These are phyloP conservation scores for Muscina levida DNA, from an alignment of 2,888 invertebrate species.

Conservation along the genomic window DNA sequence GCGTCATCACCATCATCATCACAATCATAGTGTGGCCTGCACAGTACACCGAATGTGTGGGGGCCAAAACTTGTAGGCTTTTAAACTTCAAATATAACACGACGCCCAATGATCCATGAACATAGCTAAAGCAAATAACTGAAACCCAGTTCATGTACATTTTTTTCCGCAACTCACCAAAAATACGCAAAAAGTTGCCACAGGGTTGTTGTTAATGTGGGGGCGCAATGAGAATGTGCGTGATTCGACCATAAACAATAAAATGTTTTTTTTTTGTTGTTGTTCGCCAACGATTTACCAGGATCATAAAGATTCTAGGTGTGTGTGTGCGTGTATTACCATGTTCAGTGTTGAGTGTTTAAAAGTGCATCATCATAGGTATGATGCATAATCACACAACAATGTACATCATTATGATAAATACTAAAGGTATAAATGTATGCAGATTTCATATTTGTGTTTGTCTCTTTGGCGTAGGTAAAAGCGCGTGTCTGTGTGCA, in stretches of 20 bases:
- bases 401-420: conserved; percentile 59
- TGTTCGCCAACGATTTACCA: neutral
- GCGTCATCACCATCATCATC: conserved; percentile 17
- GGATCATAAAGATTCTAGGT: neutral
- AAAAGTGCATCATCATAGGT: conserved; percentile 28
- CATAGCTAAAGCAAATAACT: conserved; percentile 27
- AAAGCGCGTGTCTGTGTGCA: conserved; percentile 4
- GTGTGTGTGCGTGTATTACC: neutral
- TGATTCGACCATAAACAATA: conserved; percentile 33
- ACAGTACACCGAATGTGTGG: neutral
- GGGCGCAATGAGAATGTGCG: conserved; percentile 20
- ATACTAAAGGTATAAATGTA: conserved; percentile 37
- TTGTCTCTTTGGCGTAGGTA: neutral
- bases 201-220: neutral
- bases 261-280: conserved; percentile 19
- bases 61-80: conserved; percentile 38
- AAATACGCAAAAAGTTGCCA: conserved; percentile 8
- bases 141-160: neutral
- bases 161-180: neutral
- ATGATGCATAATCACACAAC: conserved; percentile 53
- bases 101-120: conserved; percentile 1
- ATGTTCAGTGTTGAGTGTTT: conserved; percentile 26
- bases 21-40: neutral
- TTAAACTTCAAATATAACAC: conserved; percentile 51
- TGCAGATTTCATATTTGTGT: conserved; percentile 13